Evolutionary conservation across 2,888 invertebrate genomes (phyloP).

Genomic region (Lithodes maja): DNA sequence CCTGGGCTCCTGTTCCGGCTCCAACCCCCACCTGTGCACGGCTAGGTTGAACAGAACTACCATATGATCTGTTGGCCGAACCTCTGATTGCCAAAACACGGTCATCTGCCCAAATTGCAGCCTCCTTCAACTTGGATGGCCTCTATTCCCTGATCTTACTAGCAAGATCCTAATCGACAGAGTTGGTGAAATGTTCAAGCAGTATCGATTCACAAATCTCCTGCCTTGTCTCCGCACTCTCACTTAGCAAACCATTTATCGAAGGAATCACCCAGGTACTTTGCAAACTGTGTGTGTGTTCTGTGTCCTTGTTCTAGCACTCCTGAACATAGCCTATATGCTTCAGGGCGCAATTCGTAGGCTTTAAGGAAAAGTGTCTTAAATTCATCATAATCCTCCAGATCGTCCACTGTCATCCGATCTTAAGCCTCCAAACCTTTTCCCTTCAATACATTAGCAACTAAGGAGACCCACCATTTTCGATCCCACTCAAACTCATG

Average conservation of each 20-base stretch:
- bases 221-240: not conserved
- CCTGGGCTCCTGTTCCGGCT: no score
- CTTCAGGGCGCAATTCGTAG: not conserved
- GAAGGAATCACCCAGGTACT: not conserved
- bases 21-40: no score
- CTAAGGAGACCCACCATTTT: not conserved
- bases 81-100: not conserved
- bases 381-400: not conserved
- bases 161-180: not conserved
- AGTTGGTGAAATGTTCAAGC: not conserved
- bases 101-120: not conserved
- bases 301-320: not conserved
- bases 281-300: not conserved
- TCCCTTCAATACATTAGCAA: not conserved
- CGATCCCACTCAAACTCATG: not conserved
- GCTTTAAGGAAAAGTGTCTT: not conserved
- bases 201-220: not conserved
- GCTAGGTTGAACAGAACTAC: no score
- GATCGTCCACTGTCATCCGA: not conserved
- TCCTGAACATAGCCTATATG: not conserved
- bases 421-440: not conserved
- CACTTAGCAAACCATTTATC: not conserved
- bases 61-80: not conserved
- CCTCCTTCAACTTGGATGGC: not conserved
- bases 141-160: not conserved